Conservation (phyloP, 1,140 invertebrate genomes). For the Palaemon carinicauda region DNA sequence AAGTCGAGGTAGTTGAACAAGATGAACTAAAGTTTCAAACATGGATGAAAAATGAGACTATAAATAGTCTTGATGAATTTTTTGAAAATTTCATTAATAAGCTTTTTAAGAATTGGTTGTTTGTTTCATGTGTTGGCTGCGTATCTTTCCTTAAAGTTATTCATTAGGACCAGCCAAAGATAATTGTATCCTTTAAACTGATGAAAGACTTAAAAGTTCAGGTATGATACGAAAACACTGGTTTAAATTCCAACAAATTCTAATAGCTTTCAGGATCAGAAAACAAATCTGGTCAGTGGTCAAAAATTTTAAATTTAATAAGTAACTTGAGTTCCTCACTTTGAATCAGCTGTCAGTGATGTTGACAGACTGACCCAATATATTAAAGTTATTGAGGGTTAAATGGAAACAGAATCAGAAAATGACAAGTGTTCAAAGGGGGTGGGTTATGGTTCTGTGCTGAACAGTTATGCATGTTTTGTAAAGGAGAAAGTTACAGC, state of each 20-base stretch:
- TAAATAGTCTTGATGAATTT: too few relatives aligned
- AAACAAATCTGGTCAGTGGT: not conserved
- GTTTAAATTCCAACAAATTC: not conserved
- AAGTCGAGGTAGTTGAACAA: too few relatives aligned
- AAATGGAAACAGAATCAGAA: not conserved
- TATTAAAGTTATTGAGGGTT: not conserved
- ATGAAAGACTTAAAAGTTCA: not conserved
- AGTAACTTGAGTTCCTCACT: not conserved
- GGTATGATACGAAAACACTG: not conserved
- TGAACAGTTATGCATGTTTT: too few relatives aligned
- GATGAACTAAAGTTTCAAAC: too few relatives aligned
- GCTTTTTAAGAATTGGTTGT: too few relatives aligned
- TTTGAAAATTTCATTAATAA: too few relatives aligned
- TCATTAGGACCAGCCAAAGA: not conserved
- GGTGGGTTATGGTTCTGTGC: too few relatives aligned
- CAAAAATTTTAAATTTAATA: not conserved
- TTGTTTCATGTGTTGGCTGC: too few relatives aligned
- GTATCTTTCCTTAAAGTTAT: slow-evolving; percentile 4
- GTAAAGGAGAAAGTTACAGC: too few relatives aligned
- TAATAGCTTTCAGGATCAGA: not conserved
- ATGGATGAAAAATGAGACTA: too few relatives aligned
- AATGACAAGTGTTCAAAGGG: too few relatives aligned
- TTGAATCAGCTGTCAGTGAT: not conserved
- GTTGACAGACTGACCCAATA: not conserved
- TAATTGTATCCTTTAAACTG: not conserved